Evolutionary conservation across 1,140 invertebrate species (phyloP).

Genomic region (Eumeta japonica): DNA sequence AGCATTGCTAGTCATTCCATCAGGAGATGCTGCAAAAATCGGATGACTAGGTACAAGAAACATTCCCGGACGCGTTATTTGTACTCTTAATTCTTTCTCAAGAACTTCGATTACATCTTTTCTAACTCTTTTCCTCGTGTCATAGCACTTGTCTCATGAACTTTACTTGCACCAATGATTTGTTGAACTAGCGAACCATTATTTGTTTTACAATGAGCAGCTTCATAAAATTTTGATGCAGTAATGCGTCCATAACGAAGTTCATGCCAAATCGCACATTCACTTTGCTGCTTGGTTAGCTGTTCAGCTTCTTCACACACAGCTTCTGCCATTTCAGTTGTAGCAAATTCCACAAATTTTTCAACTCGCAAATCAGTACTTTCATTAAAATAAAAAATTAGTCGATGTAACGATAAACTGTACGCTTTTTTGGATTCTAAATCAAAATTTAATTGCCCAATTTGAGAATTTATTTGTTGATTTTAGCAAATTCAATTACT

Average conservation of each 20-base stretch:
- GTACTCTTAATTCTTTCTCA: constrained; percentile 1
- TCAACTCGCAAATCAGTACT: constrained; percentile 1
- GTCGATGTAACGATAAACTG: constrained; percentile 1
- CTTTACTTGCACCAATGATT: constrained; percentile 1
- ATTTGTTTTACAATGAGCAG: neutral
- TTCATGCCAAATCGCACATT: constrained; percentile 1
- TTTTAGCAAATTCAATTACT: constrained; percentile 1
- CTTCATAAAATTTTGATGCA: constrained; percentile 1
- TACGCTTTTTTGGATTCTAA: neutral
- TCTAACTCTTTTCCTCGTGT: constrained; percentile 1
- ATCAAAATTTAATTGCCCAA: constrained; percentile 1
- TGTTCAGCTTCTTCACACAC: constrained; percentile 1
- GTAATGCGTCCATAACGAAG: constrained; percentile 1
- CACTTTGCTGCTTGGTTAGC: constrained; percentile 1
- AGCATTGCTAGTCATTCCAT: constrained; percentile 1
- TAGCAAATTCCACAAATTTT: constrained; percentile 1
- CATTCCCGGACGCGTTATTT: constrained; percentile 1
- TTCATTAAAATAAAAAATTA: constrained; percentile 1
- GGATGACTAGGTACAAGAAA: neutral
- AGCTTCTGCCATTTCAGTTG: neutral
- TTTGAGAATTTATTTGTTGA: constrained; percentile 1
- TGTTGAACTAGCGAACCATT: constrained; percentile 1
- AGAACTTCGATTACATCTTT: constrained; percentile 1
- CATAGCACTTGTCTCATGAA: neutral
- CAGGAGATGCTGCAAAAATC: constrained; percentile 1